These are phyloP conservation scores for Melangyna quadrimaculata DNA, from an alignment of 2,888 invertebrate species.

Conservation along the genomic window DNA sequence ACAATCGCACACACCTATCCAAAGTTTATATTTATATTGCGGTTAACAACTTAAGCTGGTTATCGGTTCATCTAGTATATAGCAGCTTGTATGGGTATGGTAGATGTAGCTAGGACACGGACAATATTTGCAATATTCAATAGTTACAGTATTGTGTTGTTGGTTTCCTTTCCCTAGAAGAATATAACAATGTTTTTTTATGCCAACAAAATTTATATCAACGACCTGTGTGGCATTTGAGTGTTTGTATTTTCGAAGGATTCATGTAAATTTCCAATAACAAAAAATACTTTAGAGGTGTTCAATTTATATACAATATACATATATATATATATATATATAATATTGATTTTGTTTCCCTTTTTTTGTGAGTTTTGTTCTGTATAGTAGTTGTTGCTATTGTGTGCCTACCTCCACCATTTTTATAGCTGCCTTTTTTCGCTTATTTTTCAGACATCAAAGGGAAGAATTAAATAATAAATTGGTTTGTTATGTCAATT, in stretches of 20 bases:
- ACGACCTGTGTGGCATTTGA: background rate
- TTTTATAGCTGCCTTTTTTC: background rate
- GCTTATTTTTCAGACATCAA: background rate
- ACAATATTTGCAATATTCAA: slow-evolving; percentile 18
- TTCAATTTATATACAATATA: background rate
- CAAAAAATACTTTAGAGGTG: background rate
- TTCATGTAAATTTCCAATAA: background rate
- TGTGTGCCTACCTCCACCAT: background rate
- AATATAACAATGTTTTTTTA: background rate
- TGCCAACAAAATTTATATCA: background rate
- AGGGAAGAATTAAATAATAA: background rate
- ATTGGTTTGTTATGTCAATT: background rate
- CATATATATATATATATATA: too few species aligned
- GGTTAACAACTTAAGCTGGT: slow-evolving; percentile 2
- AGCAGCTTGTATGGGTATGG: background rate
- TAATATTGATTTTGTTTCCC: background rate
- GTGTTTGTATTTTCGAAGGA: background rate
- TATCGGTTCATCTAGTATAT: background rate
- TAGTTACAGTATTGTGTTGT: background rate
- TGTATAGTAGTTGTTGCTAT: background rate
- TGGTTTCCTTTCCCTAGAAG: too few species aligned
- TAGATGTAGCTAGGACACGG: background rate
- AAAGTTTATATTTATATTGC: slow-evolving; percentile 25
- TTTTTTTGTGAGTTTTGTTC: background rate
- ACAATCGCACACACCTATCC: slow-evolving; percentile 10